Evolutionary conservation across 2,888 invertebrate genomes (phyloP).

Genomic region (Eucera pruinosa): DNA sequence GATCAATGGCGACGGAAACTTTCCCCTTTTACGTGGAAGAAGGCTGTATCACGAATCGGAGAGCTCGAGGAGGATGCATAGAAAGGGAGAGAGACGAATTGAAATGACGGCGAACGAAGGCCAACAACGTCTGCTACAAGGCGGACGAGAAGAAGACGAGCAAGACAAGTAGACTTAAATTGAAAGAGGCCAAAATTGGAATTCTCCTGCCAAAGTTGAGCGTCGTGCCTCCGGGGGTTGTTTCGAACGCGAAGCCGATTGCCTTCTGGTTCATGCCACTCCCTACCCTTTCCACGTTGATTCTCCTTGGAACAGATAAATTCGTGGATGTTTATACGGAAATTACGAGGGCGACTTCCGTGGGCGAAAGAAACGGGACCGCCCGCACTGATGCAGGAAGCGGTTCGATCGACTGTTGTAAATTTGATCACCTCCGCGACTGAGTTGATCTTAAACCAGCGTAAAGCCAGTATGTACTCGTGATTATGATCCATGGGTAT

Average conservation of each 20-base stretch:
- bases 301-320: slow-evolving; percentile 59
- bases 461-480: neutral
- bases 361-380: slow-evolving; percentile 16
- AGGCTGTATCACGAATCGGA: slow-evolving; percentile 53
- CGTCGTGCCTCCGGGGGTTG: slow-evolving; percentile 65
- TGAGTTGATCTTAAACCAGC: slow-evolving; percentile 27
- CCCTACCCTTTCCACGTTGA: neutral
- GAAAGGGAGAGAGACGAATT: slow-evolving; percentile 34
- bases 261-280: slow-evolving; percentile 44
- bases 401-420: slow-evolving; percentile 62
- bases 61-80: slow-evolving; percentile 13
- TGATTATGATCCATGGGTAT: slow-evolving; percentile 8
- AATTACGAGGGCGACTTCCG: slow-evolving; percentile 67
- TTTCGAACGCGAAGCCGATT: slow-evolving; percentile 64
- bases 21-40: neutral
- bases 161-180: slow-evolving; percentile 81
- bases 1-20: slow-evolving; percentile 49
- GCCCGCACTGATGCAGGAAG: slow-evolving; percentile 8
- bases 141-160: slow-evolving; percentile 61
- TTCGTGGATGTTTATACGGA: slow-evolving; percentile 75
- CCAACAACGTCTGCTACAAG: slow-evolving; percentile 43
- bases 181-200: slow-evolving; percentile 81
- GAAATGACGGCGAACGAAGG: slow-evolving; percentile 43
- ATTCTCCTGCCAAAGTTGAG: slow-evolving; percentile 79
- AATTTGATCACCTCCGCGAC: slow-evolving; percentile 65